Conservation (phyloP, 23 tunicate species). For the Styela clava region DNA sequence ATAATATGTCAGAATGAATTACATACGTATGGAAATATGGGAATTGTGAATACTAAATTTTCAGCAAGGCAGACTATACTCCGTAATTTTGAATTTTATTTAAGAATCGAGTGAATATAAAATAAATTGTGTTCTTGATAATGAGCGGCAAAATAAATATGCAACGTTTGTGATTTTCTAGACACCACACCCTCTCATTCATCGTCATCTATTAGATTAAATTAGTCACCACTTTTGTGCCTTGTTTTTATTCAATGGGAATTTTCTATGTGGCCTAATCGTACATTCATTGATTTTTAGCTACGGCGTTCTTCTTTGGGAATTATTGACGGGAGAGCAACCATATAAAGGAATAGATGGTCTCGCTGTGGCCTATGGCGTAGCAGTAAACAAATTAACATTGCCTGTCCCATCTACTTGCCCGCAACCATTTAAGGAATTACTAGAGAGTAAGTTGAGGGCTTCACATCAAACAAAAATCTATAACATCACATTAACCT, state of each 20-base stretch:
- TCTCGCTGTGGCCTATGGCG: conserved; percentile 86
- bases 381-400: conserved; percentile 87
- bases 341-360: conserved; percentile 97
- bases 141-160: no score
- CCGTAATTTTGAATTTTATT: no score
- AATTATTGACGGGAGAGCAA: conserved; percentile 94
- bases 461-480: no score
- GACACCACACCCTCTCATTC: no score
- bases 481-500: background rate
- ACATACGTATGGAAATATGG: no score
- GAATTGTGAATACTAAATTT: no score
- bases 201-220: background rate
- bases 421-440: conserved; percentile 63
- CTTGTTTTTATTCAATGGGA: background rate
- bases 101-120: no score
- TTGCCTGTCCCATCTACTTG: conserved; percentile 87
- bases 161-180: no score
- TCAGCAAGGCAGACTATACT: no score
- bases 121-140: no score
- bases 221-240: background rate
- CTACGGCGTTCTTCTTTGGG: conserved; percentile 96
- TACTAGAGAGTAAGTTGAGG: conserved; percentile 62
- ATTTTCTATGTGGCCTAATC: background rate
- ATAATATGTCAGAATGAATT: no score
- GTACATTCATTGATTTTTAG: conserved; percentile 22